Evolutionary conservation across 2,113 vertebrate species (phyloP).

Genomic region (Scomber colias): DNA sequence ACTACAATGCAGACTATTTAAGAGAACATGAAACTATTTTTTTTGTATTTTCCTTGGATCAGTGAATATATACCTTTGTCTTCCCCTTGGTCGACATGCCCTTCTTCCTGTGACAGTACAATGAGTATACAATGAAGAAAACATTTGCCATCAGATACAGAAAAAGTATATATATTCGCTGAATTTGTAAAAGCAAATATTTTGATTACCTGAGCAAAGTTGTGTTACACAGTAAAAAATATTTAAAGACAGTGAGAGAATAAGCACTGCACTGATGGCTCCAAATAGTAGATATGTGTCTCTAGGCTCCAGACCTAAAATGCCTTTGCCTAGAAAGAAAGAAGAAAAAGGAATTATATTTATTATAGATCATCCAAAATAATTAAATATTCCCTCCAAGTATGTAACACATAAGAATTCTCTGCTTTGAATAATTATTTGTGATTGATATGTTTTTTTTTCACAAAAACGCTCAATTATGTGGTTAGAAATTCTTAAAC

Average conservation of each 20-base stretch:
- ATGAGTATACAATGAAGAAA: slow-evolving; percentile 17
- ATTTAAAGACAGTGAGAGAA: slow-evolving; percentile 74
- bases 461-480: too few relatives aligned
- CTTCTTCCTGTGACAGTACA: slow-evolving; percentile 53
- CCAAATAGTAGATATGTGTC: background rate
- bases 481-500: too few relatives aligned
- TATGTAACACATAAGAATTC: too few relatives aligned
- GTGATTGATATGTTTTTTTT: too few relatives aligned
- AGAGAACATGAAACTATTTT: background rate
- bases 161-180: background rate
- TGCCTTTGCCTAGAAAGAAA: background rate
- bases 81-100: slow-evolving; percentile 41
- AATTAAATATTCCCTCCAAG: background rate
- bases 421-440: too few relatives aligned
- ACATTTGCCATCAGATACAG: background rate
- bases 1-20: background rate
- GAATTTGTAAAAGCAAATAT: slow-evolving; percentile 1
- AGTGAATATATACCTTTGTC: slow-evolving; percentile 65
- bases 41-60: background rate
- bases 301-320: background rate
- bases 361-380: background rate
- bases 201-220: slow-evolving; percentile 69
- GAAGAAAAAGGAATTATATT: background rate
- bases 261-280: slow-evolving; percentile 27
- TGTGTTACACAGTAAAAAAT: slow-evolving; percentile 68